These are phyloP conservation scores for Gnathonemus echidnorhynchus DNA, from an alignment of 2,113 vertebrate genomes.

Conservation along the genomic window DNA sequence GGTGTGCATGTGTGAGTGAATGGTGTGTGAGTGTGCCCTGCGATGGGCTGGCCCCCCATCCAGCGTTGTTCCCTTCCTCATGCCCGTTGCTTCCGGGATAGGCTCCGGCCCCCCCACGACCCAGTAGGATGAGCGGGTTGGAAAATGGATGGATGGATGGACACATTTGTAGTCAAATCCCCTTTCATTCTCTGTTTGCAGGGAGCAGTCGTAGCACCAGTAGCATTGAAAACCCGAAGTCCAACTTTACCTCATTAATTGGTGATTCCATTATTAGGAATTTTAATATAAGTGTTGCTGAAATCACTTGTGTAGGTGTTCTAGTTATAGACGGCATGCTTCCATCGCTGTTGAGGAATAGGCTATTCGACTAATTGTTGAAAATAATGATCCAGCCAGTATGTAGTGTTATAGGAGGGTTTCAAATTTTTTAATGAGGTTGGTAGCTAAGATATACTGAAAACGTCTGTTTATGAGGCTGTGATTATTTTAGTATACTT, in stretches of 20 bases:
- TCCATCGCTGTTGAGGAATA: neutral
- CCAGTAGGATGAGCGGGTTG: no score
- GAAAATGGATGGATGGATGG: no score
- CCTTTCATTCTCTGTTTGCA: neutral
- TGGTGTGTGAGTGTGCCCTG: no score
- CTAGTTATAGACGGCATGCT: neutral
- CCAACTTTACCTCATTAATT: neutral
- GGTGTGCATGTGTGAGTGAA: no score
- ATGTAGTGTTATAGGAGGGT: neutral
- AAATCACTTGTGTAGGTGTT: neutral
- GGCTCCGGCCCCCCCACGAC: no score
- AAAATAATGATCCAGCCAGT: neutral
- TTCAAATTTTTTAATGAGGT: neutral
- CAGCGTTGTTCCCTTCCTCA: no score
- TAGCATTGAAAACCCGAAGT: neutral
- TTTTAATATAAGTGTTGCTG: neutral
- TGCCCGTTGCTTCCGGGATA: no score
- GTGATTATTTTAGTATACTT: neutral
- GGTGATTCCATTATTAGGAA: neutral
- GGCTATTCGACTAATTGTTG: neutral
- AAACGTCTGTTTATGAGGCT: neutral
- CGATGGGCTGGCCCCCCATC: no score
- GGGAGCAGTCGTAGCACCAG: neutral
- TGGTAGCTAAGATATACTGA: neutral
- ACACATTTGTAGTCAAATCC: neutral